Evolutionary conservation across 2,888 invertebrate genomes (phyloP).

Genomic region (Itoplectis maculator): DNA sequence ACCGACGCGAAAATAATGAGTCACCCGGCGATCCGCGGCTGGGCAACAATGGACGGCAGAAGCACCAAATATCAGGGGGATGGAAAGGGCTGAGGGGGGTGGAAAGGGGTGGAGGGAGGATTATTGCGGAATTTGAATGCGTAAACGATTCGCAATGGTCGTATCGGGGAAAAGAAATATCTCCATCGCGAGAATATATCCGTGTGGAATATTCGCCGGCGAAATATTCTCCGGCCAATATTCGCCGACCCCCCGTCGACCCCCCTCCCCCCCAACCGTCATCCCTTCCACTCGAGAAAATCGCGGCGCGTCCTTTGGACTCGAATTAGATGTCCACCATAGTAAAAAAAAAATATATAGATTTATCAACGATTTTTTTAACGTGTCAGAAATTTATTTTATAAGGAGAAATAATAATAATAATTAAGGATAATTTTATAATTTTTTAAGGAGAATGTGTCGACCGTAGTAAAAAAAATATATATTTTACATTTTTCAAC

Average conservation of each 20-base stretch:
- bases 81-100: too few species aligned
- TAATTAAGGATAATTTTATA: too few species aligned
- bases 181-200: conserved; percentile 33
- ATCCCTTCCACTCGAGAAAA: conserved; percentile 9
- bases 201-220: conserved; percentile 1
- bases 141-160: conserved; percentile 67
- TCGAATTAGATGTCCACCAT: too few species aligned
- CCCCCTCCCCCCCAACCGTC: background rate
- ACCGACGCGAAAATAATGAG: conserved; percentile 80
- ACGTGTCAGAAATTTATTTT: too few species aligned
- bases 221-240: conserved; percentile 22
- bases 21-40: conserved; percentile 75
- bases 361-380: too few species aligned
- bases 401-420: too few species aligned
- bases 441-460: too few species aligned
- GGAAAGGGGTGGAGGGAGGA: conserved; percentile 41
- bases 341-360: too few species aligned
- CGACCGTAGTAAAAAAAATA: too few species aligned
- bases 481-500: too few species aligned
- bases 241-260: conserved; percentile 18
- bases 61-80: conserved; percentile 46
- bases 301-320: too few species aligned
- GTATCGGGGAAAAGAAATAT: conserved; percentile 69
- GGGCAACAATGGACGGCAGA: conserved; percentile 56
- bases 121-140: conserved; percentile 72